Evolutionary conservation across 1,140 invertebrate genomes (phyloP).

Genomic region (Leguminivora glycinivorella): DNA sequence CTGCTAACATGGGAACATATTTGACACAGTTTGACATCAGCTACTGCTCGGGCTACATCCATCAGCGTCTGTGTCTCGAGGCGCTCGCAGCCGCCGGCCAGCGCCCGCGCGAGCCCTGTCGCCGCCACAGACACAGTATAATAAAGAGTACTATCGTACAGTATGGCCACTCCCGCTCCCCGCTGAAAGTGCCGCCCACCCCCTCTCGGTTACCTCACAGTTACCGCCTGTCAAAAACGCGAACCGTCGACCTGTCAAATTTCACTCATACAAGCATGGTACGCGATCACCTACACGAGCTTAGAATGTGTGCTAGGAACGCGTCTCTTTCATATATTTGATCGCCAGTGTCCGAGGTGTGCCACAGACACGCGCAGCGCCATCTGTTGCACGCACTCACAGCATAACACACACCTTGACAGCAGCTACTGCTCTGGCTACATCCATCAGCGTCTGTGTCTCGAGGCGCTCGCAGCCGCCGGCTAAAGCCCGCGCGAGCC

Average conservation of each 20-base stretch:
- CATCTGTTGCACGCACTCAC: slow-evolving; percentile 93
- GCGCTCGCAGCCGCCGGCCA: slow-evolving; percentile 80
- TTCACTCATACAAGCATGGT: no score
- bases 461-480: slow-evolving; percentile 85
- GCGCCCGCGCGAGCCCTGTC: slow-evolving; percentile 86
- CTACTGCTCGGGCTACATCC: slow-evolving; percentile 90
- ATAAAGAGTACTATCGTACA: no score
- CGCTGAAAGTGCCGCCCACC: no score
- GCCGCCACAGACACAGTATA: slow-evolving; percentile 92
- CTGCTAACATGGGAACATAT: no score
- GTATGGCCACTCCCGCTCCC: no score
- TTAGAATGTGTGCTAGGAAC: no score
- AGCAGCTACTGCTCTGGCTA: slow-evolving; percentile 88
- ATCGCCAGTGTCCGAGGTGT: no score
- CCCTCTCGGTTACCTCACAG: no score
- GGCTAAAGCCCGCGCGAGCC: slow-evolving; percentile 84
- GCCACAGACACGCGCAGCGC: slow-evolving; percentile 91
- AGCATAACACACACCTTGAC: slow-evolving; percentile 92
- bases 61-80: slow-evolving; percentile 90
- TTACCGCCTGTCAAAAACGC: no score
- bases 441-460: slow-evolving; percentile 89
- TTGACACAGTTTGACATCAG: slow-evolving; percentile 90
- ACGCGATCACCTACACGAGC: no score
- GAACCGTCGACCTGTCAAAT: no score
- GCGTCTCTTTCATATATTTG: no score